Percentiles rank a stretch among this genome's conserved stretches.
Evolutionary conservation across 2,113 vertebrate species (phyloP).

Genomic region (Myotis yumanensis): DNA sequence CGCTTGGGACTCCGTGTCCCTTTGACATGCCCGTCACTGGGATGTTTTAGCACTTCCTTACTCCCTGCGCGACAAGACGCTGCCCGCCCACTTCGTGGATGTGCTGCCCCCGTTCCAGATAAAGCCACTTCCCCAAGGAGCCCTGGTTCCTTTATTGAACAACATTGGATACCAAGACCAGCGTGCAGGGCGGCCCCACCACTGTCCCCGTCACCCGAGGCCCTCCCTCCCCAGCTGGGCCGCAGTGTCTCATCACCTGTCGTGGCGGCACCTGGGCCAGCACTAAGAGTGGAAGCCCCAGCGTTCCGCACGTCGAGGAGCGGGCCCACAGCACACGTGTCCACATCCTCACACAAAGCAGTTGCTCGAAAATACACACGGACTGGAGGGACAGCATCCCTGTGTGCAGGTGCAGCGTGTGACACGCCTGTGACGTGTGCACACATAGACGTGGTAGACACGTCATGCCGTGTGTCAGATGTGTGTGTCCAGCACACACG

Average conservation of each 20-base stretch:
- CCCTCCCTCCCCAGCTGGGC: background rate
- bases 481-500: background rate
- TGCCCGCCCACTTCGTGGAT: background rate
- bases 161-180: too few relatives aligned
- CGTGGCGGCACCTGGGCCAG: background rate
- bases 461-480: rapidly evolving
- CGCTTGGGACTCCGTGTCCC: background rate
- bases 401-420: rapidly evolving
- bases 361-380: background rate
- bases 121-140: background rate
- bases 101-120: background rate
- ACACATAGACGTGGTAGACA: rapidly evolving
- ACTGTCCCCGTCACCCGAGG: rapidly evolving
- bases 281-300: background rate
- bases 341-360: too few relatives aligned
- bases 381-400: rapidly evolving
- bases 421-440: rapidly evolving
- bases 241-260: background rate
- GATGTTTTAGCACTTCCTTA: background rate
- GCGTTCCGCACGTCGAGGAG: background rate
- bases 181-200: rapidly evolving
- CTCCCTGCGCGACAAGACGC: background rate
- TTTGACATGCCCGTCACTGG: rapidly evolving
- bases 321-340: background rate
- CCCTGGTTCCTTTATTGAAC: background rate